Conservation (phyloP, 1,140 invertebrate genomes). For the Magallana gigas region DNA sequence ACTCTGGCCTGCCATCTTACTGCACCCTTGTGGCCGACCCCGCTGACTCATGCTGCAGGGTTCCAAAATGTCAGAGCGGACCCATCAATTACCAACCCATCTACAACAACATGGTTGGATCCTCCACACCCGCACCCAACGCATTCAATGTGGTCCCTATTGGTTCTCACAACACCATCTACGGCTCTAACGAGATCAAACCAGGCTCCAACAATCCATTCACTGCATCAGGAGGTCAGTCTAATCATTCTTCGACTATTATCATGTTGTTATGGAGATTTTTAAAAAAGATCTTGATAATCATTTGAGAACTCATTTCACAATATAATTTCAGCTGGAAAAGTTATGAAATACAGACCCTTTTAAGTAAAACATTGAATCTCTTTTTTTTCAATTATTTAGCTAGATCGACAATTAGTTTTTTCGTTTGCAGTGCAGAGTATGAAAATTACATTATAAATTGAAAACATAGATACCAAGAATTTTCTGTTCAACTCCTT, state of each 20-base stretch:
- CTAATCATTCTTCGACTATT: background rate
- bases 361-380: background rate
- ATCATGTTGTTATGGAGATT: too few species aligned
- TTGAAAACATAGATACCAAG: too few species aligned
- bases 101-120: constrained; percentile 48
- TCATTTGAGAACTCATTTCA: too few species aligned
- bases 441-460: too few species aligned
- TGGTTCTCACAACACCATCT: constrained; percentile 58
- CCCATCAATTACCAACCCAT: constrained; percentile 51
- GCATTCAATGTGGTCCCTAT: constrained; percentile 61
- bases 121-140: constrained; percentile 59
- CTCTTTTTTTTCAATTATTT: background rate
- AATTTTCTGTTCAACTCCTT: too few species aligned
- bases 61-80: constrained; percentile 47
- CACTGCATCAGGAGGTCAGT: constrained; percentile 15
- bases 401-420: too few species aligned
- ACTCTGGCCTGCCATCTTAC: constrained; percentile 59
- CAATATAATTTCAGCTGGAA: background rate
- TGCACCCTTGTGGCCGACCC: constrained; percentile 63
- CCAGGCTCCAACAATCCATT: constrained; percentile 31
- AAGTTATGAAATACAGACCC: background rate
- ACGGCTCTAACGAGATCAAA: constrained; percentile 53
- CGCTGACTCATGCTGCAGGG: constrained; percentile 58
- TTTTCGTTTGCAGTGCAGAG: too few species aligned
- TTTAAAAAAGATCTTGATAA: too few species aligned